phyloP scores from a whole-genome alignment of 1,140 invertebrate genomes.

The Monochamus saltuarius region DNA sequence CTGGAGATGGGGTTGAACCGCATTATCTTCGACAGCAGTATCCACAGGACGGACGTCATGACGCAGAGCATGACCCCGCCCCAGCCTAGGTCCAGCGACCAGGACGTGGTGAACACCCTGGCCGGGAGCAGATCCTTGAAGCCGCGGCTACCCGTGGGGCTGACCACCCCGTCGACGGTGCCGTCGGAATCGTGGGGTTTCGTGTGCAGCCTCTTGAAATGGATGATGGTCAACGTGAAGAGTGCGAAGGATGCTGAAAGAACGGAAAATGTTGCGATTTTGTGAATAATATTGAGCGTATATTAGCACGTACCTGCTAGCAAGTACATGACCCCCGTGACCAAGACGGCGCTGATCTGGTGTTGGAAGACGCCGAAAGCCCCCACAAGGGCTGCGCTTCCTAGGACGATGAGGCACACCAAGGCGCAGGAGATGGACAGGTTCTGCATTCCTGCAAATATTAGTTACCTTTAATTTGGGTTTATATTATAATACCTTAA shows the following conservation, averaged over 20 bases:
- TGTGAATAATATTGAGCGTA: too few relatives aligned
- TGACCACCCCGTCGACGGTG: constrained; percentile 69
- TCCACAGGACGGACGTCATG: constrained; percentile 79
- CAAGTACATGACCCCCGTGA: constrained; percentile 90
- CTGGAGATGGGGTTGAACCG: constrained; percentile 78
- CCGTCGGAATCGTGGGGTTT: constrained; percentile 61
- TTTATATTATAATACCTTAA: too few relatives aligned
- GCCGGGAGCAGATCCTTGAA: constrained; percentile 53
- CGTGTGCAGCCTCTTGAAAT: constrained; percentile 79
- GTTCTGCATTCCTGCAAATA: constrained; percentile 82
- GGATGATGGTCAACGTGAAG: constrained; percentile 86
- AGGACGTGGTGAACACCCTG: constrained; percentile 73
- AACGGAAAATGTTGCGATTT: constrained; percentile 1
- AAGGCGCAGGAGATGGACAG: constrained; percentile 87
- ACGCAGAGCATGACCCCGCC: constrained; percentile 76
- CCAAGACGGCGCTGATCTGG: constrained; percentile 85
- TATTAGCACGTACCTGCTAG: constrained; percentile 68
- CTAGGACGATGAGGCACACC: constrained; percentile 83
- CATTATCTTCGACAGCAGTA: constrained; percentile 85
- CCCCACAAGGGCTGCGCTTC: constrained; percentile 78
- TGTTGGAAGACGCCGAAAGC: constrained; percentile 81
- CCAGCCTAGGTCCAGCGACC: constrained; percentile 83
- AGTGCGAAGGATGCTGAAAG: constrained; percentile 81
- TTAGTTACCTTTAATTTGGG: background rate
- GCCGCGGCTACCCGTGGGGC: constrained; percentile 53